Evolutionary conservation across 1,140 invertebrate genomes (phyloP).

Genomic region (Drosophila chauvacae): DNA sequence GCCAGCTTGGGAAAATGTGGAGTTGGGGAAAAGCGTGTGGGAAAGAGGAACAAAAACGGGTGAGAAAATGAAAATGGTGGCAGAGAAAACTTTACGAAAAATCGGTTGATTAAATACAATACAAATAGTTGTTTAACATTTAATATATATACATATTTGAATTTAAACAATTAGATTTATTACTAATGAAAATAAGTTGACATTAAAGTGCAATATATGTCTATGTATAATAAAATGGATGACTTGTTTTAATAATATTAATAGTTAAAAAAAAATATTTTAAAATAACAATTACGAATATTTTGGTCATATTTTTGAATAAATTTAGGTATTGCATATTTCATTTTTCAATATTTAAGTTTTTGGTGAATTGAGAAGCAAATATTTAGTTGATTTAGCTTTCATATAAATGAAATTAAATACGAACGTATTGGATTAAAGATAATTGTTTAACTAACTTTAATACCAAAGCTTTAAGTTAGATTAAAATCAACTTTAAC

Average conservation of each 20-base stretch:
- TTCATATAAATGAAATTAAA: no score
- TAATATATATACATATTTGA: not conserved
- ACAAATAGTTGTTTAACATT: conserved; percentile 5
- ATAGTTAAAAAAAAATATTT: no score
- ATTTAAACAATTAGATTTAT: not conserved
- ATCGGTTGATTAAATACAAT: conserved; percentile 6
- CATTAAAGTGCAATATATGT: not conserved
- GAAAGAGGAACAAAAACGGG: not conserved
- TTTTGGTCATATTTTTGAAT: no score
- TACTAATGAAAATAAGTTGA: not conserved
- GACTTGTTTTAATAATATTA: no score
- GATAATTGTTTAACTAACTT: not conserved
- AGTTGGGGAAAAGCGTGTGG: not conserved
- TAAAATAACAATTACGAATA: no score
- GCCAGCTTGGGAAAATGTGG: conserved; percentile 29
- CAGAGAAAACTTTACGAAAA: conserved; percentile 4
- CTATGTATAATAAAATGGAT: no score
- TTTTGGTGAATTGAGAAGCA: no score
- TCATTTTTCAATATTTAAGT: no score
- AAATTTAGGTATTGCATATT: not conserved
- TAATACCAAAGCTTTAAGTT: not conserved
- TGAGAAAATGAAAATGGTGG: conserved; percentile 21
- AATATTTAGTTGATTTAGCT: no score
- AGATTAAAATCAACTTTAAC: not conserved
- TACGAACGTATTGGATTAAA: no score